These are phyloP conservation scores for Carcina quercana DNA, from an alignment of 2,888 invertebrate species.

Conservation along the genomic window DNA sequence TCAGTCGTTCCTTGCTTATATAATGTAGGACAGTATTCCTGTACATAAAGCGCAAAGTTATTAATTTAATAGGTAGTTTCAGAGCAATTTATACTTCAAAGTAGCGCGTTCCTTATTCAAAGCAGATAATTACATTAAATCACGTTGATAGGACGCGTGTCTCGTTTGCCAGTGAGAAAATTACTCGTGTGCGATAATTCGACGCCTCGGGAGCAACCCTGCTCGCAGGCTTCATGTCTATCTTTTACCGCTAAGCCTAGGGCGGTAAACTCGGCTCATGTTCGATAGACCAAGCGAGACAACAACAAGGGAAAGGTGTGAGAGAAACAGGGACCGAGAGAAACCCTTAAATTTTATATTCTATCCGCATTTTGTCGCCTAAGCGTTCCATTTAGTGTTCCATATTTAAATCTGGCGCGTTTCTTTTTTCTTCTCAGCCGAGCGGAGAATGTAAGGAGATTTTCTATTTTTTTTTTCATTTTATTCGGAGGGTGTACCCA, in stretches of 20 bases:
- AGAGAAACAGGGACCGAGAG: constrained; percentile 44
- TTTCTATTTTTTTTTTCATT: constrained; percentile 51
- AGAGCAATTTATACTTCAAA: too few relatives aligned
- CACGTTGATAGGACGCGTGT: constrained; percentile 38
- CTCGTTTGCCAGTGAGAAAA: constrained; percentile 43
- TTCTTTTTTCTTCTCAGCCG: constrained; percentile 59
- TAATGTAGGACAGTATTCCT: too few relatives aligned
- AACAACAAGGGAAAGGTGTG: constrained; percentile 26
- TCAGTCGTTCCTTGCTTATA: too few relatives aligned
- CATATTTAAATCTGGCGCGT: constrained; percentile 69
- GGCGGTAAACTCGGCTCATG: constrained; percentile 62
- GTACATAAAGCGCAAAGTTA: too few relatives aligned
- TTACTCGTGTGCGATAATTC: constrained; percentile 47
- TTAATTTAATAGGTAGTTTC: too few relatives aligned
- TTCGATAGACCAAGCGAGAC: constrained; percentile 54
- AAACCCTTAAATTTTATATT: constrained; percentile 71
- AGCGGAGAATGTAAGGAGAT: constrained; percentile 58
- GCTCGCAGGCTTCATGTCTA: constrained; percentile 53
- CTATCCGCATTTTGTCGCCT: constrained; percentile 75
- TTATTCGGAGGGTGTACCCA: constrained; percentile 45
- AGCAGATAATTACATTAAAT: constrained; percentile 42
- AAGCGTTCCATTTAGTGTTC: constrained; percentile 75
- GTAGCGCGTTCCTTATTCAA: too few relatives aligned
- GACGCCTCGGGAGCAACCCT: constrained; percentile 51
- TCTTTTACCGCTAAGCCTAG: constrained; percentile 72